Percentiles rank a stretch among this genome's conserved stretches.
phyloP scores from a whole-genome alignment of 1,140 invertebrate genomes.

The Brachionus paranguensis region DNA sequence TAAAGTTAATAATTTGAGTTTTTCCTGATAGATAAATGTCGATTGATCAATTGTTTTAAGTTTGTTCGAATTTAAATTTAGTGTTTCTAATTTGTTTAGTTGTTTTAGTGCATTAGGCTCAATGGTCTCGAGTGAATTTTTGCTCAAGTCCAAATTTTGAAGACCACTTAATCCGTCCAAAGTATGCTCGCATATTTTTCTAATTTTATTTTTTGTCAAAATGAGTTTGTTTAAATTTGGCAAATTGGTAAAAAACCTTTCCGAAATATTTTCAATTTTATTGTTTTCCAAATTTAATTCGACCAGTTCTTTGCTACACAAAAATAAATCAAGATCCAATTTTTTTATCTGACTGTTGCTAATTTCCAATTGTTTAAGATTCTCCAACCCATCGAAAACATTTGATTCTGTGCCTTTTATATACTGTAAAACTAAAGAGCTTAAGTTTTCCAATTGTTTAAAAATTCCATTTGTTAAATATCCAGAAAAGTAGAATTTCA shows the following conservation, averaged over 20 bases:
- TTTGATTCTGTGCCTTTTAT: not conserved
- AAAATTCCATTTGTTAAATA: not conserved
- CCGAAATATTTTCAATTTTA: slow-evolving; percentile 61
- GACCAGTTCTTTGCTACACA: not conserved
- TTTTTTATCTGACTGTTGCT: not conserved
- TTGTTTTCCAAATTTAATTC: slow-evolving; percentile 59
- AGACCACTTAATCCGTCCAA: not conserved
- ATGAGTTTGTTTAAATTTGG: not conserved
- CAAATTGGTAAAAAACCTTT: not conserved
- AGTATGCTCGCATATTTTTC: not conserved
- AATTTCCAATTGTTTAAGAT: not conserved
- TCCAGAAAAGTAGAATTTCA: not conserved
- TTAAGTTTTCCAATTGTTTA: not conserved
- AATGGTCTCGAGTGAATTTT: not conserved
- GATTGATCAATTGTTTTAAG: not conserved
- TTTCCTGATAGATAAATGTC: not conserved
- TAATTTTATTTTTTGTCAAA: not conserved
- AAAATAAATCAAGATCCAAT: not conserved
- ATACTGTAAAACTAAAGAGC: not conserved
- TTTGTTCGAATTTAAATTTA: not conserved
- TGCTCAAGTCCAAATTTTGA: not conserved
- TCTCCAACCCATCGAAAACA: not conserved
- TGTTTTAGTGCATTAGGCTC: not conserved
- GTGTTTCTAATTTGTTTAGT: not conserved
- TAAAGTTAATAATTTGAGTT: not conserved